Evolutionary conservation across 2,888 invertebrate genomes (phyloP).

Genomic region (Stratiomys singularior): DNA sequence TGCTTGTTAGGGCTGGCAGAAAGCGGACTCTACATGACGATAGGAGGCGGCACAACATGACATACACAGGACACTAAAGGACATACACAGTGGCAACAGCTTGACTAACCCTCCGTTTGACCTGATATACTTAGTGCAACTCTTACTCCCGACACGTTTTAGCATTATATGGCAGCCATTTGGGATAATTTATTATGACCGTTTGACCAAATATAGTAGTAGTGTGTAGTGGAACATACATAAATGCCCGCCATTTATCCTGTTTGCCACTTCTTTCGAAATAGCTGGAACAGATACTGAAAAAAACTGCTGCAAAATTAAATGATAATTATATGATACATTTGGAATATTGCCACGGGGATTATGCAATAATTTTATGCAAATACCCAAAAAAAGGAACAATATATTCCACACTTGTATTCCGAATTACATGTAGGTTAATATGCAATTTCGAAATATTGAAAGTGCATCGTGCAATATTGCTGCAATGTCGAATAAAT

Average conservation of each 20-base stretch:
- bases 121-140: not conserved
- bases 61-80: not conserved
- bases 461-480: not conserved
- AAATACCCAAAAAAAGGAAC: not conserved
- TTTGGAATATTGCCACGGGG: constrained; percentile 27
- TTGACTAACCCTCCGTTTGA: not conserved
- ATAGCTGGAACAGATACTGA: not conserved
- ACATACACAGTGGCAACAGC: not conserved
- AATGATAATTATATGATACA: constrained; percentile 34
- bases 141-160: constrained; percentile 27
- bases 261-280: not conserved
- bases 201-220: constrained; percentile 26
- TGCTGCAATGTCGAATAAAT: not conserved
- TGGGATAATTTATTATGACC: constrained; percentile 44
- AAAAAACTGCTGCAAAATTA: constrained; percentile 17
- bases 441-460: not conserved
- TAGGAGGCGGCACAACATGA: not conserved
- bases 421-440: not conserved
- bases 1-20: constrained; percentile 13
- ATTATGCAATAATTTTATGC: constrained; percentile 31
- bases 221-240: not conserved
- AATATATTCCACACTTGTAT: not conserved
- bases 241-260: not conserved
- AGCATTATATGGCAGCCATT: constrained; percentile 32
- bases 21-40: not conserved